Evolutionary conservation across 2,888 invertebrate species (phyloP).

Genomic region (Archips xylosteana): DNA sequence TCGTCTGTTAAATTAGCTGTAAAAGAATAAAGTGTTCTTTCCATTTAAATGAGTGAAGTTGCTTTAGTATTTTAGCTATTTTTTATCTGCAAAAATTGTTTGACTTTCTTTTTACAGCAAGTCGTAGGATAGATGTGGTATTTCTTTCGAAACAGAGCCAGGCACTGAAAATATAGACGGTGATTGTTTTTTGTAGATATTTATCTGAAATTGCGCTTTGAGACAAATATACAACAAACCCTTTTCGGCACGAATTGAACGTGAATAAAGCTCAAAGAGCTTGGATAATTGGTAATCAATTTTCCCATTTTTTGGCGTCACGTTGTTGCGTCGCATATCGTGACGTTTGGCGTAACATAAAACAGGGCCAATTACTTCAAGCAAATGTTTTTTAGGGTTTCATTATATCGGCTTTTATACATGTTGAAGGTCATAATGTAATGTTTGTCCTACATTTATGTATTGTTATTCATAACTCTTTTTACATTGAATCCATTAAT

Average conservation of each 20-base stretch:
- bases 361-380: neutral
- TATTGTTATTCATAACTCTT: too few species aligned
- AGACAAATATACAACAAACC: neutral
- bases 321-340: neutral
- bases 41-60: too few species aligned
- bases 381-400: neutral
- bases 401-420: too few species aligned
- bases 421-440: too few species aligned
- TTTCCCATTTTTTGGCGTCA: neutral
- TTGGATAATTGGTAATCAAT: neutral
- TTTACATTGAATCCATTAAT: too few species aligned
- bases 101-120: too few species aligned
- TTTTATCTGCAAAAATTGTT: too few species aligned
- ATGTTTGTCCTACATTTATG: too few species aligned
- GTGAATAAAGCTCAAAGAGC: conserved; percentile 12
- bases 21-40: too few species aligned
- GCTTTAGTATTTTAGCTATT: too few species aligned
- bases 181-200: neutral
- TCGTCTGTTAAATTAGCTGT: too few species aligned
- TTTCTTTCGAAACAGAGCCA: neutral
- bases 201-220: neutral
- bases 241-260: neutral
- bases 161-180: neutral
- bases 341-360: neutral
- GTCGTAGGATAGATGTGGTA: too few species aligned